Evolutionary conservation across 2,113 vertebrate genomes (phyloP).

Genomic region (Hoplias malabaricus): DNA sequence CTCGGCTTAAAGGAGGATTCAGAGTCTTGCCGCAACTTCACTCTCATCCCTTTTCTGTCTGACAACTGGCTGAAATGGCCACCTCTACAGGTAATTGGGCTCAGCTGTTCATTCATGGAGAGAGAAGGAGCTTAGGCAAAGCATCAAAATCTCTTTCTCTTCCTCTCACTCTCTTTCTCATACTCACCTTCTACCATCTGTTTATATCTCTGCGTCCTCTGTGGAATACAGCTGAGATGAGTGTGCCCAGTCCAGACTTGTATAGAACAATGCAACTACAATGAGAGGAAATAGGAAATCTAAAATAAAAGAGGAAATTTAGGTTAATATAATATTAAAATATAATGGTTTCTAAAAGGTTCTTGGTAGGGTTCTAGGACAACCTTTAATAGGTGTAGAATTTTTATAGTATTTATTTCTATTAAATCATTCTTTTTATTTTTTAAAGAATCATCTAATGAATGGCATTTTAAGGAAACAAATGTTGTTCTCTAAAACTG

Average conservation of each 20-base stretch:
- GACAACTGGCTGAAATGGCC: conserved; percentile 38
- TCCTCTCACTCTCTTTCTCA: conserved; percentile 10
- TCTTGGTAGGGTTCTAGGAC: no score
- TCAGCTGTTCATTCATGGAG: conserved; percentile 55
- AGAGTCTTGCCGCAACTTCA: background rate
- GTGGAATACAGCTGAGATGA: background rate
- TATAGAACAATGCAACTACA: background rate
- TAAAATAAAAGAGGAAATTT: no score
- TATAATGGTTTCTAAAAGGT: background rate
- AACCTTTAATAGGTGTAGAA: no score
- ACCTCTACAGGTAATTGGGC: conserved; percentile 56
- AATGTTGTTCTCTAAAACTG: no score
- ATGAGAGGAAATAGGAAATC: background rate
- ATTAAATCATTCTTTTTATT: no score
- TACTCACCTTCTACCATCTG: background rate
- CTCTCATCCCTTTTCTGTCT: background rate
- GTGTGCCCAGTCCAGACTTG: background rate
- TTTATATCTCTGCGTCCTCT: background rate
- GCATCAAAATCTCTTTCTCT: background rate
- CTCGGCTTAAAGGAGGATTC: background rate
- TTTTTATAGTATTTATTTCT: no score
- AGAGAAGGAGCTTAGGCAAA: conserved; percentile 28
- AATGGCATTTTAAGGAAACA: no score
- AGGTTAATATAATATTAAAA: no score
- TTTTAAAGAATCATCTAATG: no score